phyloP scores from a whole-genome alignment of 2,113 vertebrate species.

The Oreochromis niloticus region DNA sequence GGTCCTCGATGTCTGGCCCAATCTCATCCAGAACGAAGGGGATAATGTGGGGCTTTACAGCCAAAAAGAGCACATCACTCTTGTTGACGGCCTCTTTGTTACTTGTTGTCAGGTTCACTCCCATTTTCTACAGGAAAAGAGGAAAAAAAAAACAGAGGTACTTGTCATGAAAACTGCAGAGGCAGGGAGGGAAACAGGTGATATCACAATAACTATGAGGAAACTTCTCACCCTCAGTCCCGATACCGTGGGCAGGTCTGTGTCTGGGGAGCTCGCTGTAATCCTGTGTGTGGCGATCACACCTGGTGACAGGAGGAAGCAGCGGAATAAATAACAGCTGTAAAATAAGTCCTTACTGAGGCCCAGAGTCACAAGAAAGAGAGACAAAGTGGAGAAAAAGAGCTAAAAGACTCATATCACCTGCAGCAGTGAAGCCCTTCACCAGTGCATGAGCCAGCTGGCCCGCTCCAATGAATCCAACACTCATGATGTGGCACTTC shows the following conservation, averaged over 20 bases:
- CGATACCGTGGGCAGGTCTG: slow-evolving; percentile 81
- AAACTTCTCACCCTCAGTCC: slow-evolving; percentile 79
- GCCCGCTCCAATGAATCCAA: slow-evolving; percentile 89
- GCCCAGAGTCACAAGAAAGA: neutral
- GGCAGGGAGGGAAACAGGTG: neutral
- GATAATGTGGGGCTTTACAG: slow-evolving; percentile 95
- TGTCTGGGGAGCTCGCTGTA: slow-evolving; percentile 88
- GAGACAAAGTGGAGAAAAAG: rapidly evolving
- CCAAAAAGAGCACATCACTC: slow-evolving; percentile 93
- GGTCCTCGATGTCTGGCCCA: slow-evolving; percentile 85
- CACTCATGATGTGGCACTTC: slow-evolving; percentile 73
- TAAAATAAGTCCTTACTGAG: neutral
- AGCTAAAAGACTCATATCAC: slow-evolving; percentile 46
- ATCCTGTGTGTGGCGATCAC: slow-evolving; percentile 85
- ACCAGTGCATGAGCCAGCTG: slow-evolving; percentile 87
- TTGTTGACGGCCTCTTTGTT: slow-evolving; percentile 89
- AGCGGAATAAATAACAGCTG: neutral
- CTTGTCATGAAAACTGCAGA: neutral
- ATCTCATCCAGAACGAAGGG: slow-evolving; percentile 97
- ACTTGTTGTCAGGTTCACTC: slow-evolving; percentile 87
- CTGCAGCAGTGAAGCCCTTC: slow-evolving; percentile 84
- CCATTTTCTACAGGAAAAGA: slow-evolving; percentile 79
- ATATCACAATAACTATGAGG: neutral
- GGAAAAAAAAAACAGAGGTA: rapidly evolving
- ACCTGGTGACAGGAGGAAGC: slow-evolving; percentile 63